Conservation (phyloP, 2,797 vertebrate species). For the Anabas testudineus region DNA sequence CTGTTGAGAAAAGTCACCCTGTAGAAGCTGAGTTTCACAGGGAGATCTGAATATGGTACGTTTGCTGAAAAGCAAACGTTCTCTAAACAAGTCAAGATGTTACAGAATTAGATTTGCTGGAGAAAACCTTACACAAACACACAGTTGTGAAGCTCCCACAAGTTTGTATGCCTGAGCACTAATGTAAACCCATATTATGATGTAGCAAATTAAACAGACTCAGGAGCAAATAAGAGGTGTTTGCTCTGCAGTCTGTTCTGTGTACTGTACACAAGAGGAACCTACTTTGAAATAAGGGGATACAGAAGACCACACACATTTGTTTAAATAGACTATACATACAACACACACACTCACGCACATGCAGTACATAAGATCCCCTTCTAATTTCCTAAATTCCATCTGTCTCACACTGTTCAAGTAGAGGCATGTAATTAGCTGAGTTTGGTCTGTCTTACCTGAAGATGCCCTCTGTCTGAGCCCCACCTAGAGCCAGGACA, state of each 20-base stretch:
- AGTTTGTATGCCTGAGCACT: slow-evolving; percentile 48
- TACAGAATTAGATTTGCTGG: slow-evolving; percentile 37
- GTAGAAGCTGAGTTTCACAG: slow-evolving; percentile 8
- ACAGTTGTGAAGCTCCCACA: slow-evolving; percentile 42
- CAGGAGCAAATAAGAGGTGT: slow-evolving; percentile 48
- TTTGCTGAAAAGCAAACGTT: slow-evolving; percentile 23
- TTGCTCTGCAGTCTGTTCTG: slow-evolving; percentile 60
- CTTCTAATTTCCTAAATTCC: slow-evolving; percentile 46
- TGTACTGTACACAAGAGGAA: slow-evolving; percentile 57
- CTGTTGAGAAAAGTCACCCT: slow-evolving; percentile 18
- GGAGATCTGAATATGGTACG: background rate
- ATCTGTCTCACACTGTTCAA: slow-evolving; percentile 16
- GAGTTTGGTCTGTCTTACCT: slow-evolving; percentile 80
- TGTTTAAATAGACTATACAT: slow-evolving; percentile 46
- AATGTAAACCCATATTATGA: slow-evolving; percentile 70
- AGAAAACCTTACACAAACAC: slow-evolving; percentile 52
- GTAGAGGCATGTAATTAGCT: slow-evolving; percentile 29
- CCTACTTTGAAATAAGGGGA: slow-evolving; percentile 42
- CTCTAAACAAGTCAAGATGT: slow-evolving; percentile 54
- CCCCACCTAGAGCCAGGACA: slow-evolving; percentile 90
- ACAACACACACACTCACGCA: slow-evolving; percentile 34
- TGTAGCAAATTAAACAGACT: slow-evolving; percentile 66
- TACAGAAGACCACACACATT: slow-evolving; percentile 71
- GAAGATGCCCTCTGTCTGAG: slow-evolving; percentile 94
- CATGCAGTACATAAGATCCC: slow-evolving; percentile 17